Conservation (phyloP, 2,797 vertebrate genomes). For the Falco biarmicus region DNA sequence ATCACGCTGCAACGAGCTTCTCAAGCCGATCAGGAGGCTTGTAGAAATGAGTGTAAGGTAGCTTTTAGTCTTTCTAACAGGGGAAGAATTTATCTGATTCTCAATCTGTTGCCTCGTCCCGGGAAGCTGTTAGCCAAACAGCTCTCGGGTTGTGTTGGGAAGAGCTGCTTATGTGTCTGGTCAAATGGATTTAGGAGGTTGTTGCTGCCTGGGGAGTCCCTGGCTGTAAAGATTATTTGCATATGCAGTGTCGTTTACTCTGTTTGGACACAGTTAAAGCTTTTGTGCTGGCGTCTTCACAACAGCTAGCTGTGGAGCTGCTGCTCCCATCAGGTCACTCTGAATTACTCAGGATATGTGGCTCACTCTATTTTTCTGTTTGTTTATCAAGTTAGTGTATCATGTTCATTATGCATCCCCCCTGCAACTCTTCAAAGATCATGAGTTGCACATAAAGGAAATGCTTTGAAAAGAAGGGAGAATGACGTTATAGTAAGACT, state of each 20-base stretch:
- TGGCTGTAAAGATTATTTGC: not conserved
- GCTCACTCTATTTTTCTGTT: not conserved
- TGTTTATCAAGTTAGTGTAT: not conserved
- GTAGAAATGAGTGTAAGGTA: not conserved
- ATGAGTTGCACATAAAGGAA: not conserved
- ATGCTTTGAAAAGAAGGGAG: not conserved
- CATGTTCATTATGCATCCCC: not conserved
- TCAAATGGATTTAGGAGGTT: not conserved
- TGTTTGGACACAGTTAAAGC: not conserved
- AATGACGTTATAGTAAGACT: not conserved
- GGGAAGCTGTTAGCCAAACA: not conserved
- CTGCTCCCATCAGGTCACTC: not conserved
- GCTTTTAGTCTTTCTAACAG: not conserved
- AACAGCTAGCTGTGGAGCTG: not conserved
- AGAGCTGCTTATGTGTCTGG: not conserved
- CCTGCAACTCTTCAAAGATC: not conserved
- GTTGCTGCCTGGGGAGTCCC: not conserved
- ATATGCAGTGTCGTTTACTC: not conserved
- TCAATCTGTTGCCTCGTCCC: not conserved
- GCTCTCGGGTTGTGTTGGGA: not conserved
- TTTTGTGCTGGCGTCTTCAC: not conserved
- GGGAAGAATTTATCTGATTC: not conserved
- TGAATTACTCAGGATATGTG: not conserved
- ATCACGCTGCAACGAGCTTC: not conserved
- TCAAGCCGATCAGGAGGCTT: not conserved